Evolutionary conservation across 2,888 invertebrate species (phyloP).

Genomic region (Alsophila aescularia): DNA sequence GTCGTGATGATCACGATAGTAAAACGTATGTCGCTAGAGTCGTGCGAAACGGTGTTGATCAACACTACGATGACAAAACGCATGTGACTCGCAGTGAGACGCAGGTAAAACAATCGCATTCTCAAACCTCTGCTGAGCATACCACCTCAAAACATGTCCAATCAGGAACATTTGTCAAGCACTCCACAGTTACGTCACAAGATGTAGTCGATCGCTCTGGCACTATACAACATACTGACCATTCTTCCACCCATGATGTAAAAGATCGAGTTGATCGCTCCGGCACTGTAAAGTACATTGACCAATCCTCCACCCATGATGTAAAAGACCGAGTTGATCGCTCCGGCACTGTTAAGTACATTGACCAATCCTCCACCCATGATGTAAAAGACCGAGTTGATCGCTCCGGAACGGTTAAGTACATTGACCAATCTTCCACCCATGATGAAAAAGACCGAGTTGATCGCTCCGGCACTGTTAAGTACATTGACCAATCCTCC

Average conservation of each 20-base stretch:
- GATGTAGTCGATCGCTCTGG: conserved; percentile 44
- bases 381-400: conserved; percentile 3
- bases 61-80: conserved; percentile 46
- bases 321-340: conserved; percentile 37
- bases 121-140: conserved; percentile 47
- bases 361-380: conserved; percentile 11
- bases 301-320: conserved; percentile 36
- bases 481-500: conserved; percentile 10
- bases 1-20: conserved; percentile 41
- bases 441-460: conserved; percentile 39
- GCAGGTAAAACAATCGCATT: conserved; percentile 49
- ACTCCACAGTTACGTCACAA: conserved; percentile 44
- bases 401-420: conserved; percentile 9
- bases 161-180: conserved; percentile 47
- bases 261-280: conserved; percentile 1
- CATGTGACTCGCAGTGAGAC: conserved; percentile 50
- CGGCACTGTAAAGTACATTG: conserved; percentile 10
- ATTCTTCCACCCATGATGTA: conserved; percentile 7
- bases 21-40: conserved; percentile 50
- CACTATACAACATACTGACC: conserved; percentile 16
- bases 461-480: conserved; percentile 39
- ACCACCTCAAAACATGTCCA: conserved; percentile 47
- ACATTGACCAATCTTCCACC: conserved; percentile 7
- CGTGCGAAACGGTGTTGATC: conserved; percentile 44
- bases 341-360: conserved; percentile 24